Conservation (phyloP, 2,113 vertebrate species). For the Myrmecobius fasciatus region DNA sequence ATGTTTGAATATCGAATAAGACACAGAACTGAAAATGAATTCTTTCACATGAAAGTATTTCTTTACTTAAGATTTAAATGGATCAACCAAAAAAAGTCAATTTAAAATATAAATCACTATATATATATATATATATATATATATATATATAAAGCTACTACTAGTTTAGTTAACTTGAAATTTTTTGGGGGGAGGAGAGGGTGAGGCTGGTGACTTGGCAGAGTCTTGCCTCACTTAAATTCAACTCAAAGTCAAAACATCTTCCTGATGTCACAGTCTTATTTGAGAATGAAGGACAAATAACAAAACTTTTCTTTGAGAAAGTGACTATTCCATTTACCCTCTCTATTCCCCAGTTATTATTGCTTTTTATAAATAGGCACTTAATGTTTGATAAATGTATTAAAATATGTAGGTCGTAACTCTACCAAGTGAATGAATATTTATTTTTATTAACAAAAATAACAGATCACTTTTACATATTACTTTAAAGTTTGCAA, state of each 20-base stretch:
- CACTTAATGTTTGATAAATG: neutral
- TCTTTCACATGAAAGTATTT: neutral
- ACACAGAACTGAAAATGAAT: neutral
- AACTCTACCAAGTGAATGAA: neutral
- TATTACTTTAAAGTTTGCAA: neutral
- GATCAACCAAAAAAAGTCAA: neutral
- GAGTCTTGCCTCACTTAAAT: too few relatives aligned
- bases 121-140: too few relatives aligned
- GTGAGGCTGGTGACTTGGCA: neutral
- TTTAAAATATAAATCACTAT: neutral
- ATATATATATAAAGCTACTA: neutral
- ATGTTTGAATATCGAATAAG: neutral
- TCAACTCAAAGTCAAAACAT: too few relatives aligned
- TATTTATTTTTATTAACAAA: neutral
- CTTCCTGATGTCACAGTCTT: too few relatives aligned
- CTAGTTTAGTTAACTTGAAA: neutral
- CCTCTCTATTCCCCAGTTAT: neutral
- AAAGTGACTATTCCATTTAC: neutral
- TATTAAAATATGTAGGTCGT: neutral
- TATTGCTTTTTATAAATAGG: neutral
- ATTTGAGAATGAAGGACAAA: too few relatives aligned
- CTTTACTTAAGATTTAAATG: neutral
- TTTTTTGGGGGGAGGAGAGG: neutral
- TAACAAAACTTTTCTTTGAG: neutral
- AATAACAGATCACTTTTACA: neutral